phyloP scores from a whole-genome alignment of 2,113 vertebrate genomes.

The Trematocara nigrifrons region DNA sequence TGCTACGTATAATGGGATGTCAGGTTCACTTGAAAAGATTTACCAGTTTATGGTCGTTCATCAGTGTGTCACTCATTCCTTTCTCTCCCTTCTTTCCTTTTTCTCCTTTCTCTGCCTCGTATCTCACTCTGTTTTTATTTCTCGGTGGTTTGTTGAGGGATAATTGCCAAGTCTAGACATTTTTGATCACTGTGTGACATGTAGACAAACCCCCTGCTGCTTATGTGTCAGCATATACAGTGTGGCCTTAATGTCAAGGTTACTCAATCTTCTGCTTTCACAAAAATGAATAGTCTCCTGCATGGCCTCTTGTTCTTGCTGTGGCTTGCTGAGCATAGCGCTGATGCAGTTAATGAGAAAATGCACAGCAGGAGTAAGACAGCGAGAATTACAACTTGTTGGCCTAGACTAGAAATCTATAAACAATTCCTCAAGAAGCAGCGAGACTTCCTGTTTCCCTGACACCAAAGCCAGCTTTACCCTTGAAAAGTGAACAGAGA shows the following conservation, averaged over 20 bases:
- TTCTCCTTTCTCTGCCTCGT: not conserved
- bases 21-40: not conserved
- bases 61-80: not conserved
- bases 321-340: slow-evolving; percentile 9
- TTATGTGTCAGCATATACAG: not conserved
- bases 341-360: slow-evolving; percentile 46
- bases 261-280: not conserved
- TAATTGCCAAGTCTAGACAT: not conserved
- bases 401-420: slow-evolving; percentile 50
- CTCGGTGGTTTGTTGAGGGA: not conserved
- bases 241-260: slow-evolving; percentile 11
- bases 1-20: not conserved
- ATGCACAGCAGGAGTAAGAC: slow-evolving; percentile 40
- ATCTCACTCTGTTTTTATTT: not conserved
- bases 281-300: not conserved
- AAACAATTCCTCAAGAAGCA: slow-evolving; percentile 48
- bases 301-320: not conserved
- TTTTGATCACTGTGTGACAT: slow-evolving; percentile 7
- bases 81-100: not conserved
- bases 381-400: slow-evolving; percentile 34
- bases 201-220: not conserved
- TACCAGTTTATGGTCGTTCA: not conserved
- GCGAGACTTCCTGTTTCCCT: slow-evolving; percentile 40
- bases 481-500: slow-evolving; percentile 61
- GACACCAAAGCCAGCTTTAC: slow-evolving; percentile 19